Base-by-base conservation (phyloP, 1,140 invertebrate genomes). In the Trachymyrmex septentrionalis region DNA sequence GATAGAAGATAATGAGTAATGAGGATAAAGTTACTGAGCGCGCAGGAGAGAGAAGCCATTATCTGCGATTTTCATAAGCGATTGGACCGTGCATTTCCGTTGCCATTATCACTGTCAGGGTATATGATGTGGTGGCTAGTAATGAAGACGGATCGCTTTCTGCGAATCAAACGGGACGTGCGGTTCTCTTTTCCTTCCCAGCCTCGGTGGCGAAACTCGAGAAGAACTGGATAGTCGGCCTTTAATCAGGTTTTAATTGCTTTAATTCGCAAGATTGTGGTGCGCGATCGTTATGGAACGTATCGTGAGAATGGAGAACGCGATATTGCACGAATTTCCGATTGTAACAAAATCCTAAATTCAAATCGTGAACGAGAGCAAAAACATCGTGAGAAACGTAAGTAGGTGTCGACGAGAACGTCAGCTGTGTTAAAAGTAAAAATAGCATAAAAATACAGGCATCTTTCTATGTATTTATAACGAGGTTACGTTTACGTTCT, bases 111-210 rank as follows among this genome's bases (percentile, higher is more conserved):
- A 19, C 48, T 85, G 71, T 86, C 77, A 38, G 53, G 59, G 86
- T 82, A 71, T 87, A 53, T 38, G 67, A 76, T 66, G 66, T 75
- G 64, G 59, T 50, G 55, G 66, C 66, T 82, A 67, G 87, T 91
- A 91, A 91, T 87, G 88, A 93, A 93, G 92, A 93, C 89, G 82
- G 85, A 93, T 92, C 78, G 48, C 87, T 91, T 87, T 75, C 38
- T 71, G 63, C 80, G 89, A 92, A 91, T 87, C 76, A 66, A 90
- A 88, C 75, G 85, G 59, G 64, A 30, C 27, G 55, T 63, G 86
- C 87, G 89, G 61, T 86, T 89, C 73, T 53, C 80, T 88, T 89
- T 84, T 75, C 55, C 59, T 75, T 75, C 10, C 14, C 21, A 55
- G 19, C 48, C 9, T n/a, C 77, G 61, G 61, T 27, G 44, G 19